Base-by-base conservation (phyloP, 2,113 vertebrate species). In the Nibea coibor region DNA sequence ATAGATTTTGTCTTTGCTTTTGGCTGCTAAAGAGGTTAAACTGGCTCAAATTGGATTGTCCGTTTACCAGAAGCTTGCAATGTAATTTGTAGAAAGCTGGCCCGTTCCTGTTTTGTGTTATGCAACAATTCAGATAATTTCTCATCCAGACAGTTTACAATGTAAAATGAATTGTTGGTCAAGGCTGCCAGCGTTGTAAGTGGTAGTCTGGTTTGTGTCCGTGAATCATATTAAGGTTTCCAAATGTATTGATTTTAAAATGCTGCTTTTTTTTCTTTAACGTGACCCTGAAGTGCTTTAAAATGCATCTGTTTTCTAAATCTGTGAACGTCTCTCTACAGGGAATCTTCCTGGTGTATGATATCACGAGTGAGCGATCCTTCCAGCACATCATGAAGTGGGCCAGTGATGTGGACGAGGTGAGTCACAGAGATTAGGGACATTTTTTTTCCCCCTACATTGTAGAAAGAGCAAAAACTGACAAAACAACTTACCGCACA, bases 361-460 rank as follows among this genome's bases (percentile, higher is more conserved):
- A 99, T 89, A 98, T 99, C 89, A 95, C 97, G 62, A 99, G 98
- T 0, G 98, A 99, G 86, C 96, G 97, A 26, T 99, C 98, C 59
- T 99, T 99, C 91, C 97, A 99, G 87, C 98, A 99, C 95, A 99
- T 99, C 65, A 97, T 99, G 94, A 99, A 99, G 91, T 99, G 97
- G 98, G 97, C 97, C 92, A 98, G 97, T 22, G 98, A 99, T 12
- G 97, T 99, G 89, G 98, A 99, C 5, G 98, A 99, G 97, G 98
- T 99, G 93, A 95, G 70, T 83, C 80, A 71, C 43, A 19, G 22
- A 31, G 39, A 65, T 57, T 1, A 12, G 24, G 74, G 71, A 20
- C 2, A 0, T 64, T 57, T 28, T 39, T 62, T 26, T 2, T 39
- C 2, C 7, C 4, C 7, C 11, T 15, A 0, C 10, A 10, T 59